These are phyloP conservation scores for Hemibagrus guttatus DNA, from an alignment of 2,797 vertebrate genomes.

Conservation along the genomic window DNA sequence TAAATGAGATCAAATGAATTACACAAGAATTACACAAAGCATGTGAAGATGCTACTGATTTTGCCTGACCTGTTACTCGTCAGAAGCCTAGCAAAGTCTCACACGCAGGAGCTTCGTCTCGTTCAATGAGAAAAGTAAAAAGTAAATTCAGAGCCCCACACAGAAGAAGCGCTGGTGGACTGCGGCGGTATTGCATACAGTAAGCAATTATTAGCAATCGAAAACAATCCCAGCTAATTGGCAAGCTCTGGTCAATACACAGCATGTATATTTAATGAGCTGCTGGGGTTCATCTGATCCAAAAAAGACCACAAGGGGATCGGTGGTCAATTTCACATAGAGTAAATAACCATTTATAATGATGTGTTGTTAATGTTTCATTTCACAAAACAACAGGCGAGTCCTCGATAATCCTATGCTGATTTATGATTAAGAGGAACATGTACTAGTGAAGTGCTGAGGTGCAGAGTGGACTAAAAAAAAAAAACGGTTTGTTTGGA, in stretches of 20 bases:
- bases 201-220: conserved; percentile 63
- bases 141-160: background rate
- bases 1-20: conserved; percentile 49
- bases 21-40: conserved; percentile 7
- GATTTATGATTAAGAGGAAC: background rate
- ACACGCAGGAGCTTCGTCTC: conserved; percentile 25
- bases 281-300: conserved; percentile 66
- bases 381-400: conserved; percentile 33
- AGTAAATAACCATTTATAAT: conserved; percentile 58
- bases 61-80: conserved; percentile 3
- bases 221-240: conserved; percentile 72
- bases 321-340: conserved; percentile 52
- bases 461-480: background rate
- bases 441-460: background rate
- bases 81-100: conserved; percentile 3
- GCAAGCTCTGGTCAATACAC: conserved; percentile 72
- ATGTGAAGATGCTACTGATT: background rate
- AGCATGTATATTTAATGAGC: conserved; percentile 77
- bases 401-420: background rate
- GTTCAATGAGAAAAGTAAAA: conserved; percentile 28
- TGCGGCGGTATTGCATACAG: conserved; percentile 55
- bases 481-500: background rate
- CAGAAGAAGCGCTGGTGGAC: conserved; percentile 19
- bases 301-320: conserved; percentile 54
- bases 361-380: conserved; percentile 50